Conservation (phyloP, 2,888 invertebrate species). For the Coleophora flavipennella region DNA sequence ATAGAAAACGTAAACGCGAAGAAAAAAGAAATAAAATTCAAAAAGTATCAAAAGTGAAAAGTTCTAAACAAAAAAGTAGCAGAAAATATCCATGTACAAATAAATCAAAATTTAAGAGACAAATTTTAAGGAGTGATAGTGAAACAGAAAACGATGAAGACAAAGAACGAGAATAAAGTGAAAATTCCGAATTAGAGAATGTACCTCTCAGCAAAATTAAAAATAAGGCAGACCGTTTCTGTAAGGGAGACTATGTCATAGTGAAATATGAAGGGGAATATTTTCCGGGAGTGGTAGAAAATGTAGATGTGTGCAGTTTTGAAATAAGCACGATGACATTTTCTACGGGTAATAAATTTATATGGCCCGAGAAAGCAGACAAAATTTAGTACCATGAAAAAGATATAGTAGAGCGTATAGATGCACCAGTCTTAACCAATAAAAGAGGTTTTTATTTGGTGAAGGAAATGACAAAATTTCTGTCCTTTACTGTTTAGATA, state of each 20-base stretch:
- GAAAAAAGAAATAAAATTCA: no score
- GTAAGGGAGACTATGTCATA: conserved; percentile 3
- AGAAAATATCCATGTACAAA: no score
- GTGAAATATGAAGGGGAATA: conserved; percentile 9
- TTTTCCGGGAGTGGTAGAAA: conserved; percentile 8
- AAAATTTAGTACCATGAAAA: conserved; percentile 7
- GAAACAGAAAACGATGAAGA: no score
- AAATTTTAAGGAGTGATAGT: no score
- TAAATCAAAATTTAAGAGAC: no score
- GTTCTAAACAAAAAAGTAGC: no score
- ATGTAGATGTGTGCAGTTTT: conserved; percentile 1
- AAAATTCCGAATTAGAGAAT: no score
- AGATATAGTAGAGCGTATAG: conserved; percentile 4
- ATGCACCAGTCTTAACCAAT: conserved; percentile 4
- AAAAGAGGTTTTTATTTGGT: conserved; percentile 8
- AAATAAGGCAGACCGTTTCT: no score
- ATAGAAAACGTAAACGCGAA: no score
- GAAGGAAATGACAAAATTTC: conserved; percentile 7
- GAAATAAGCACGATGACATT: conserved; percentile 9
- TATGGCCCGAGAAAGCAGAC: conserved; percentile 8
- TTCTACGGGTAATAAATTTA: conserved; percentile 8
- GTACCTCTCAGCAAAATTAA: no score
- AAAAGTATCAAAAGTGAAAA: no score
- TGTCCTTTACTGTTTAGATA: conserved; percentile 1
- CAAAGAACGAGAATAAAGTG: no score